Evolutionary conservation across 2,113 vertebrate species (phyloP), one percentile per base, ranked within the genome.

Genomic region (Gallinago media): DNA sequence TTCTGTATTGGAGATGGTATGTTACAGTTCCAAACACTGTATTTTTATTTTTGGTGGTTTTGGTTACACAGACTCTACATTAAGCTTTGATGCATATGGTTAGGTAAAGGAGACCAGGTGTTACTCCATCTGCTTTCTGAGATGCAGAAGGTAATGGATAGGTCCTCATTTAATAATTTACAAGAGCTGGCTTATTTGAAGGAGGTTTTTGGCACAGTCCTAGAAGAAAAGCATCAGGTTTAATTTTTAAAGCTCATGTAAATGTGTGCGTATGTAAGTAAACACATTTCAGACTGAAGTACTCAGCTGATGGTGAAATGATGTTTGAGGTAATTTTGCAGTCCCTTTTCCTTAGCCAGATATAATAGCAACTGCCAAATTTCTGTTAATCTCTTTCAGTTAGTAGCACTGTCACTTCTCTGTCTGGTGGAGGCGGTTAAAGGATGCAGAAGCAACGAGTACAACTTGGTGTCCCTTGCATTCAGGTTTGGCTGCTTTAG

Each of bases 161-260:
- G 21, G 70, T 67, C 56, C 61, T 68, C 38, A 2, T 12, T 94
- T 49, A 93, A 97, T 97, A 94, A 97, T 96, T 84, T 54, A 94
- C 10, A 34, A 44, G 70, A 83, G 58, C 67, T 84, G 27, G 65
- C 71, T 76, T 79, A 75, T 78, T 84, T 62, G 94, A 81, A 86
- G 73, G 88, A 55, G 44, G 22, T 11, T 88, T 72, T 81, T 50
- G 55, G 46, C 78, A 17, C 54, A 55, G 88, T 50, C 55, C 87
- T 94, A 55, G 81, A 74, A 77, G 87, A 72, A 74, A 31, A 88
- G 73, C 88, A 84, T 75, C 63, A 61, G 85, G 56, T 75, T 94
- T 74, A 65, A 23, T 36, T 23, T 26, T 19, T 32, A 84, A 47
- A 67, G 63, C 80, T 77, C 4, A 2, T 54, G 74, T 84, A 72